phyloP scores from a whole-genome alignment of 2,797 vertebrate species.

The Anomalospiza imberbis region DNA sequence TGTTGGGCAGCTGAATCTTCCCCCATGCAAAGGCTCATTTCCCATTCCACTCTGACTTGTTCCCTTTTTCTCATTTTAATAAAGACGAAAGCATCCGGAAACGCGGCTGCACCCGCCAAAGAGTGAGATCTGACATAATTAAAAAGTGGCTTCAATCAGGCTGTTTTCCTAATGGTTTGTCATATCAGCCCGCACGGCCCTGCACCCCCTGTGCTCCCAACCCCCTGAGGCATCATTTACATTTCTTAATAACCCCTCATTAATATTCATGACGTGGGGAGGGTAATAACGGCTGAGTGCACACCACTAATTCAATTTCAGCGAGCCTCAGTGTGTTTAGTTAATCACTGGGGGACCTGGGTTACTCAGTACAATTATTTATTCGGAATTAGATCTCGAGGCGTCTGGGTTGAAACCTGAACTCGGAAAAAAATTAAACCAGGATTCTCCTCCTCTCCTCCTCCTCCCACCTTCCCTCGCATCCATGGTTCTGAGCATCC shows the following conservation, averaged over 20 bases:
- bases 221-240: constrained; percentile 77
- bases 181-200: constrained; percentile 55
- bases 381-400: constrained; percentile 79
- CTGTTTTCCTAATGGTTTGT: constrained; percentile 68
- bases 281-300: constrained; percentile 73
- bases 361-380: constrained; percentile 79
- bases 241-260: constrained; percentile 80
- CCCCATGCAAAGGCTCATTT: constrained; percentile 38
- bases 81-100: constrained; percentile 65
- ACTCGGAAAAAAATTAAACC: constrained; percentile 60
- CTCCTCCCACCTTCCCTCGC: not conserved
- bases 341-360: constrained; percentile 77
- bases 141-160: constrained; percentile 66
- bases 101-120: constrained; percentile 3
- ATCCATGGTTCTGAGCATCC: not conserved
- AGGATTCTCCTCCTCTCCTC: constrained; percentile 13
- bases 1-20: not conserved
- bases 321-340: constrained; percentile 74
- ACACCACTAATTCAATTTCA: constrained; percentile 80
- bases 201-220: constrained; percentile 8
- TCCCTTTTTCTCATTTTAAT: constrained; percentile 68
- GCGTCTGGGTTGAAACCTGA: constrained; percentile 70
- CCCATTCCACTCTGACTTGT: constrained; percentile 56
- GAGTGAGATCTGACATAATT: constrained; percentile 71
- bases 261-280: constrained; percentile 76